These are phyloP conservation scores for Procambarus virginalis DNA, from an alignment of 1,140 invertebrate genomes.

Conservation along the genomic window DNA sequence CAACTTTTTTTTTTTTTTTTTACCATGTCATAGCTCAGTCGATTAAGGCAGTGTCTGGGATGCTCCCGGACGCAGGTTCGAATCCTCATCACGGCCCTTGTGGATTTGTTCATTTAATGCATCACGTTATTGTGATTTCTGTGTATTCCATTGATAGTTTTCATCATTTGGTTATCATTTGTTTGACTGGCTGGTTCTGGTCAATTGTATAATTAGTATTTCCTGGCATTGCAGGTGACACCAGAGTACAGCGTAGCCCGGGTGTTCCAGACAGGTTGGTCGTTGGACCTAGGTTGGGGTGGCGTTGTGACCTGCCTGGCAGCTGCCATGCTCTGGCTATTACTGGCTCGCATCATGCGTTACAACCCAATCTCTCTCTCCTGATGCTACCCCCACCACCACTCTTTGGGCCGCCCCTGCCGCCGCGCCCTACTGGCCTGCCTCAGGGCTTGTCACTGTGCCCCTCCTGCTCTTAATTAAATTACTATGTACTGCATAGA, in stretches of 20 bases:
- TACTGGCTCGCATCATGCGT: conserved; percentile 91
- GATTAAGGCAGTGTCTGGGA: too few relatives aligned
- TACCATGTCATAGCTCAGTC: too few relatives aligned
- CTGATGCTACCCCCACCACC: conserved; percentile 56
- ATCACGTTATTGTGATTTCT: too few relatives aligned
- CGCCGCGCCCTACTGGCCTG: conserved; percentile 48
- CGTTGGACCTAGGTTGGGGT: conserved; percentile 86
- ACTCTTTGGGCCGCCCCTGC: conserved; percentile 22
- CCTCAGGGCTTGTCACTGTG: conserved; percentile 32
- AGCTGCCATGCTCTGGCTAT: conserved; percentile 87
- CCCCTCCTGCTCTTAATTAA: conserved; percentile 17
- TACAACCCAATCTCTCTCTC: conserved; percentile 80
- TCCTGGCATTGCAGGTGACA: conserved; percentile 53
- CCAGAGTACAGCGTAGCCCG: conserved; percentile 78
- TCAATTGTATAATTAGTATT: too few relatives aligned
- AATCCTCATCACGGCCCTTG: too few relatives aligned
- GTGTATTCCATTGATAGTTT: too few relatives aligned
- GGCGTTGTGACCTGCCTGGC: conserved; percentile 85
- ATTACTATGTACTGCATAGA: not conserved
- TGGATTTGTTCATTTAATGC: too few relatives aligned
- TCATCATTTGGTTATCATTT: too few relatives aligned
- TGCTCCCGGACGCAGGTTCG: too few relatives aligned
- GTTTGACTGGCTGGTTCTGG: too few relatives aligned
- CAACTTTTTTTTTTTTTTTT: too few relatives aligned
- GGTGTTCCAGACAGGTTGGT: conserved; percentile 87